Evolutionary conservation across 2,888 invertebrate species (phyloP).

Genomic region (Ceriagrion tenellum): DNA sequence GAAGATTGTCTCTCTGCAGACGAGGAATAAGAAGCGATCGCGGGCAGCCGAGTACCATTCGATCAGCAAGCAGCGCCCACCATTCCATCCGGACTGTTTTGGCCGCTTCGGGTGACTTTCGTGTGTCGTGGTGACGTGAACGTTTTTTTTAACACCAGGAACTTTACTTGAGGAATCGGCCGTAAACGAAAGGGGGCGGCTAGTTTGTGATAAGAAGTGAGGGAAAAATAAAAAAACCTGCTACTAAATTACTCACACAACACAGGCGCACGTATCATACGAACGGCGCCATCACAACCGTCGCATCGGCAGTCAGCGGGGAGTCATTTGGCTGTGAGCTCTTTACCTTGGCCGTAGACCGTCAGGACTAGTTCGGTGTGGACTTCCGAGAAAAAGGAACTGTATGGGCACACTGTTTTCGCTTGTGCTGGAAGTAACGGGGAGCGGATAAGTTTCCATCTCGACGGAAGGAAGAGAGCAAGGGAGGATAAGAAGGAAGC

Average conservation of each 20-base stretch:
- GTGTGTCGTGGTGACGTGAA: too few species aligned
- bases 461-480: not conserved
- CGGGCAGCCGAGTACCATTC: not conserved
- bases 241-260: not conserved
- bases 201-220: not conserved
- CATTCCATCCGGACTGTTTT: not conserved
- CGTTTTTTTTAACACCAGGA: not conserved
- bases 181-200: not conserved
- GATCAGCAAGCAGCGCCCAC: not conserved
- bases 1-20: not conserved
- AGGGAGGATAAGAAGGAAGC: not conserved
- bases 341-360: not conserved
- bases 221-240: not conserved
- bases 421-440: not conserved
- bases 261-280: not conserved
- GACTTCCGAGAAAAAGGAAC: not conserved
- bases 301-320: not conserved
- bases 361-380: not conserved
- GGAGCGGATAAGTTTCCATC: not conserved
- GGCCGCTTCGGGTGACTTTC: not conserved
- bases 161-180: not conserved
- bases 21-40: not conserved
- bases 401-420: not conserved
- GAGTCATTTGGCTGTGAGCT: not conserved
- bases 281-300: not conserved